A percentile compares a stretch with the other conserved stretches of the same genome.
Evolutionary conservation across 2,113 vertebrate genomes (phyloP).

Genomic region (Oryzias javanicus): DNA sequence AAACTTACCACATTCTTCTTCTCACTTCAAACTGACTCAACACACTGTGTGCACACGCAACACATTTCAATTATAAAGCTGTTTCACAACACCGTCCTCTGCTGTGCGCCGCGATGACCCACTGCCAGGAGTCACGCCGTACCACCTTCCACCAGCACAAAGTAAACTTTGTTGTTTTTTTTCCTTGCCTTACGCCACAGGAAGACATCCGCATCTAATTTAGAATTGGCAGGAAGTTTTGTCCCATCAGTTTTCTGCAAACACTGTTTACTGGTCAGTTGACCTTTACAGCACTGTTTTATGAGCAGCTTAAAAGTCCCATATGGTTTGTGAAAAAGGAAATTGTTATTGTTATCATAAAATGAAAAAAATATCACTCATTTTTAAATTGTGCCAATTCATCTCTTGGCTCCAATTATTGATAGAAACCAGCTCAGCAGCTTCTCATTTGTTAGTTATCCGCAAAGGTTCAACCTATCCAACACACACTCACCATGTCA

Average conservation of each 20-base stretch:
- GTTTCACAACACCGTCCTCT: constrained; percentile 51
- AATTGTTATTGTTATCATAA: too few species aligned
- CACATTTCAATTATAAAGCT: constrained; percentile 33
- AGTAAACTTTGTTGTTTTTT: constrained; percentile 23
- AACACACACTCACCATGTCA: too few species aligned
- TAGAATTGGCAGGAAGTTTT: constrained; percentile 58
- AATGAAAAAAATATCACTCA: too few species aligned
- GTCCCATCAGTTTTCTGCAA: constrained; percentile 58
- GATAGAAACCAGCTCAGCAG: too few species aligned
- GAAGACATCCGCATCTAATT: constrained; percentile 59
- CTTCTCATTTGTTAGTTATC: too few species aligned
- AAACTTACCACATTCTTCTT: constrained; percentile 54
- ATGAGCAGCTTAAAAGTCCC: neutral
- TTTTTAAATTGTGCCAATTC: too few species aligned
- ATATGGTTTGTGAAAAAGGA: too few species aligned
- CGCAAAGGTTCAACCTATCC: too few species aligned
- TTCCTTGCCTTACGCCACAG: constrained; percentile 13
- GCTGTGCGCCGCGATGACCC: constrained; percentile 45
- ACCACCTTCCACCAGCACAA: constrained; percentile 36
- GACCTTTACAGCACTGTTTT: constrained; percentile 27
- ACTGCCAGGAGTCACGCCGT: constrained; percentile 37
- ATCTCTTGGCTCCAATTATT: too few species aligned
- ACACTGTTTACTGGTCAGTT: constrained; percentile 43
- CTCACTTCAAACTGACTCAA: constrained; percentile 20
- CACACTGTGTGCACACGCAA: constrained; percentile 19